These are phyloP conservation scores for Xiphophorus hellerii DNA, from an alignment of 2,113 vertebrate genomes.

Conservation along the genomic window DNA sequence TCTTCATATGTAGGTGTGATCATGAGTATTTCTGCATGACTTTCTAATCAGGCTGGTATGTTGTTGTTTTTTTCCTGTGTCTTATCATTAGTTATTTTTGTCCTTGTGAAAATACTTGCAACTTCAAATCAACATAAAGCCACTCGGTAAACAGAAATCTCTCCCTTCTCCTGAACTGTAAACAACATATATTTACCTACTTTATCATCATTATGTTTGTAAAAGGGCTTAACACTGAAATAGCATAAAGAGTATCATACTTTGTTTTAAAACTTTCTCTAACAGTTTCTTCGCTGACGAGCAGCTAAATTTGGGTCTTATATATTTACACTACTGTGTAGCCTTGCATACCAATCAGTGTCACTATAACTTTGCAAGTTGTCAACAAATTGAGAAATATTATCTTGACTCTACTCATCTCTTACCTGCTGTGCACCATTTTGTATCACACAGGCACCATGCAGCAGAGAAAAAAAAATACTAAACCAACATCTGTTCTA, in stretches of 20 bases:
- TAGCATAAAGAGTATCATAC: background rate
- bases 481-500: background rate
- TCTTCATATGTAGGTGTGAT: background rate
- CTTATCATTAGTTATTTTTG: conserved; percentile 10
- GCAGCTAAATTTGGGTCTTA: too few relatives aligned
- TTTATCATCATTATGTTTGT: conserved; percentile 42
- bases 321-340: too few relatives aligned
- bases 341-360: too few relatives aligned
- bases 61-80: background rate
- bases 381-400: background rate
- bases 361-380: too few relatives aligned
- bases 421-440: background rate
- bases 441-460: background rate
- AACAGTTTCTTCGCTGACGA: too few relatives aligned
- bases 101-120: conserved; percentile 14
- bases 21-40: background rate
- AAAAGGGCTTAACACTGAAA: conserved; percentile 31
- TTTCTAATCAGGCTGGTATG: background rate
- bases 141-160: conserved; percentile 36
- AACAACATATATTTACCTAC: conserved; percentile 45
- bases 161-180: conserved; percentile 16
- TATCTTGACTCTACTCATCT: background rate
- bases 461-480: background rate
- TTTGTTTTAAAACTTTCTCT: too few relatives aligned
- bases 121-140: conserved; percentile 38